Base-by-base conservation (phyloP, 2,888 invertebrate genomes). In the Lasioglossum pauxillum region DNA sequence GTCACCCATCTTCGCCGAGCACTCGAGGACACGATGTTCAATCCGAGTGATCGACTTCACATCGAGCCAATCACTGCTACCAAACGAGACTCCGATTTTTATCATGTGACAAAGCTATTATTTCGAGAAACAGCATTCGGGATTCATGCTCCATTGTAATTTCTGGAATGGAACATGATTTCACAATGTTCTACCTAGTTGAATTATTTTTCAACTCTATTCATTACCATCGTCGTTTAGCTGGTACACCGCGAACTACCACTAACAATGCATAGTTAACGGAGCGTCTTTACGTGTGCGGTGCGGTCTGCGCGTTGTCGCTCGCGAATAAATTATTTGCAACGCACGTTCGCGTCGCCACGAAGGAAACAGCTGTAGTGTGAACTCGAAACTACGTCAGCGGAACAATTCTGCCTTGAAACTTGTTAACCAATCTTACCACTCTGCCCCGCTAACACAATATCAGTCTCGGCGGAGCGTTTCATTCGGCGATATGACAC, bases 251-350 rank as follows among this genome's bases (percentile, higher is more conserved):
- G 64, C 31, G 64, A 31, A 31, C 64, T 64, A 16, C 64, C 31
- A 31, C 31, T 31, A 16, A 31, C 27, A 31, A 31, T 19, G 31
- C 7, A 31, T 8, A 31, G 64, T 64, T 64, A 64, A 7, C 31
- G 5, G 64, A 64, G 31, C 7, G 31, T 64, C 64, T 64, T 64
- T 64, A 64, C 64, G 64, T 31, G 64, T 7, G 31, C 31, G 60
- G 27, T 12, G 64, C 64, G 64, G 64, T 31, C 2, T 7, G 64
- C 64, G 64, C 31, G 64, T 64, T 16, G 64, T 64, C 27, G 31
- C 64, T 64, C 64, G 19, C 64, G 31, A 64, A 64, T 64, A 31
- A 64, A 64, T 64, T 64, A 64, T 64, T 64, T 19, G 64, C 31
- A 16, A 64, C 64, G 64, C 64, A 64, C 7, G 16, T 5, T 16